These are phyloP conservation scores for Oophaga sylvatica DNA, from an alignment of 2,797 vertebrate species.

Conservation along the genomic window DNA sequence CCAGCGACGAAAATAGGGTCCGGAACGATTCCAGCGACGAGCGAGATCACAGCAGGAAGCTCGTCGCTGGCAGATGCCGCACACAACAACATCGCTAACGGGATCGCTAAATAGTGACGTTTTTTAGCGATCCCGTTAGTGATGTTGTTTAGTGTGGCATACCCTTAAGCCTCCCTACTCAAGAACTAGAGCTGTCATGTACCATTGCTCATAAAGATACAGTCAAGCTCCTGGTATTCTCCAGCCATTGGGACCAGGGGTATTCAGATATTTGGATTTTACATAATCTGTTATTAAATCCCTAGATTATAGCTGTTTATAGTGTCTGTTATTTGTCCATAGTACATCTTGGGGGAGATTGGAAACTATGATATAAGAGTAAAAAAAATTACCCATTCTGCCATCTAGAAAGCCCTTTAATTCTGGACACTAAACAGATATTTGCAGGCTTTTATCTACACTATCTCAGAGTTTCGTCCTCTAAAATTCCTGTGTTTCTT, in stretches of 20 bases:
- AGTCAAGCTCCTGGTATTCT: conserved; percentile 22
- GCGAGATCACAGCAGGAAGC: too few relatives aligned
- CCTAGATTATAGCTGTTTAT: conserved; percentile 15
- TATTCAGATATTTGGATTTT: conserved; percentile 21
- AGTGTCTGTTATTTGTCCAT: conserved; percentile 42
- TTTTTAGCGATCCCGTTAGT: too few relatives aligned
- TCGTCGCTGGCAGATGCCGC: too few relatives aligned
- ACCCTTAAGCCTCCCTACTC: neutral
- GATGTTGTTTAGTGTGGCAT: too few relatives aligned
- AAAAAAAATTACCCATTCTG: conserved; percentile 16
- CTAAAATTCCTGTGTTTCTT: conserved; percentile 37
- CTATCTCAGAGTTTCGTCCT: conserved; percentile 20
- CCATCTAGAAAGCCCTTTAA: conserved; percentile 40
- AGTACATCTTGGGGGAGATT: conserved; percentile 23
- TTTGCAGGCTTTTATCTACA: conserved; percentile 50
- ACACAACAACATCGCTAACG: too few relatives aligned
- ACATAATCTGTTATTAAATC: conserved; percentile 35
- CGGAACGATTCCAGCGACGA: too few relatives aligned
- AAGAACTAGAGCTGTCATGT: conserved; percentile 20
- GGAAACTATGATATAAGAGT: conserved; percentile 34
- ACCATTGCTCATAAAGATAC: conserved; percentile 25
- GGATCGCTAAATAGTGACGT: too few relatives aligned
- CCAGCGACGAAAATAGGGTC: too few relatives aligned
- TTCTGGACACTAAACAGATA: conserved; percentile 50
- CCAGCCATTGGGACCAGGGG: neutral